A percentile compares a stretch with the other conserved stretches of the same genome.
These are phyloP conservation scores for Tenthredo notha DNA, from an alignment of 2,888 invertebrate species.

Conservation along the genomic window DNA sequence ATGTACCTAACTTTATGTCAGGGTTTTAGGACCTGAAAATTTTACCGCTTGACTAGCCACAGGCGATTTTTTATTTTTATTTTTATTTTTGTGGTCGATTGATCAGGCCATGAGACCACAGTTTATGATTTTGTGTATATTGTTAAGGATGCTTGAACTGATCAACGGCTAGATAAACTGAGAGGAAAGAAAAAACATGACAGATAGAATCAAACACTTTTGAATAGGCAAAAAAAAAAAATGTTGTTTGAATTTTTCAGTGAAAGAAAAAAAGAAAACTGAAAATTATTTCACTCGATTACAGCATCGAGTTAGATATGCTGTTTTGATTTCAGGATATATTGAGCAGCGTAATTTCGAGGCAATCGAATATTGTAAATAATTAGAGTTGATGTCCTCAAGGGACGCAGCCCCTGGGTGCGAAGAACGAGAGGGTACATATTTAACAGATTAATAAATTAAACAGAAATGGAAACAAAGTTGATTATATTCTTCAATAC, in stretches of 20 bases:
- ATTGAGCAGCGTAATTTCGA: neutral
- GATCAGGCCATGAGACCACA: neutral
- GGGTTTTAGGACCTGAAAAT: neutral
- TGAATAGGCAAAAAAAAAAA: neutral
- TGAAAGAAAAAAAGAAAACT: neutral
- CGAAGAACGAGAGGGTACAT: neutral
- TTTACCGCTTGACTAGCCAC: neutral
- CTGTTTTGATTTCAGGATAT: neutral
- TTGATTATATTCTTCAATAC: neutral
- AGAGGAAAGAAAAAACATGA: too few species aligned
- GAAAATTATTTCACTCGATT: neutral
- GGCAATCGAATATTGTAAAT: neutral
- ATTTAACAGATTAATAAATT: neutral
- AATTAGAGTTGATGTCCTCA: neutral
- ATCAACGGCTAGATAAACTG: neutral
- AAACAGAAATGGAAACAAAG: neutral
- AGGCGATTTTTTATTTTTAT: neutral
- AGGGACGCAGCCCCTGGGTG: neutral
- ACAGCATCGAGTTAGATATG: neutral
- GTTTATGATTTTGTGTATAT: neutral
- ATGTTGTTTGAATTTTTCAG: too few species aligned
- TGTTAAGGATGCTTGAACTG: neutral
- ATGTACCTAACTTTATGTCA: constrained; percentile 11
- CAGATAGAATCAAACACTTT: neutral
- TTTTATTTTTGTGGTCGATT: neutral